Base-by-base conservation (phyloP, 2,888 invertebrate species). In the Operophtera brumata region DNA sequence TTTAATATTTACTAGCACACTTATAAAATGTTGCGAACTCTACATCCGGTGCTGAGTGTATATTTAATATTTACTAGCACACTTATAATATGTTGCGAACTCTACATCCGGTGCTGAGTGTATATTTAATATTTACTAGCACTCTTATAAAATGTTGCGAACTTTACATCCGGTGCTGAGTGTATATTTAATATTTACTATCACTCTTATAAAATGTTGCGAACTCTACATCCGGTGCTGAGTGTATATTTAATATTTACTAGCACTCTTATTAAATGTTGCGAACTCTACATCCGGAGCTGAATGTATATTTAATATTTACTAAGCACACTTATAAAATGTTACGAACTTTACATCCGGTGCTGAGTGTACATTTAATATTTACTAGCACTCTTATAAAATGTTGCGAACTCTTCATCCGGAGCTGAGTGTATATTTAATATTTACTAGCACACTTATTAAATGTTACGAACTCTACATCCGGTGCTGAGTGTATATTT, bases 281-380 rank as follows among this genome's bases (percentile, higher is more conserved):
- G 26, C 14, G 11, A 26, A 44, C n/a, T 20, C 46, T 34, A 54
- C 54, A 48, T n/a, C n/a, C n/a, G n/a, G n/a, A n/a, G n/a, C n/a
- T n/a, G n/a, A n/a, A n/a, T n/a, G n/a, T n/a, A n/a, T n/a, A n/a
- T n/a, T n/a, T n/a, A n/a, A n/a, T n/a, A n/a, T n/a, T n/a, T n/a
- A n/a, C n/a, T n/a, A n/a, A n/a, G 12, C 43, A 47, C 44, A 8
- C 7, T 49, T 41, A 45, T 51, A 36, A 42, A 45, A 46, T 50
- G 26, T 43, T 47, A 14, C 20, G 11, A 26, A 44, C 11, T 25
- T 42, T 34, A 54, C 54, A 49, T 20, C 20, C 20, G 20, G 20
- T 20, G 20, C 4, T 20, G 20, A 20, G 20, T 20, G 20, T 20
- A 3, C n/a, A n/a, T n/a, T n/a, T n/a, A n/a, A n/a, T n/a, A 51